These are phyloP conservation scores for Byasa hedistus DNA, from an alignment of 2,888 invertebrate species.

Conservation along the genomic window DNA sequence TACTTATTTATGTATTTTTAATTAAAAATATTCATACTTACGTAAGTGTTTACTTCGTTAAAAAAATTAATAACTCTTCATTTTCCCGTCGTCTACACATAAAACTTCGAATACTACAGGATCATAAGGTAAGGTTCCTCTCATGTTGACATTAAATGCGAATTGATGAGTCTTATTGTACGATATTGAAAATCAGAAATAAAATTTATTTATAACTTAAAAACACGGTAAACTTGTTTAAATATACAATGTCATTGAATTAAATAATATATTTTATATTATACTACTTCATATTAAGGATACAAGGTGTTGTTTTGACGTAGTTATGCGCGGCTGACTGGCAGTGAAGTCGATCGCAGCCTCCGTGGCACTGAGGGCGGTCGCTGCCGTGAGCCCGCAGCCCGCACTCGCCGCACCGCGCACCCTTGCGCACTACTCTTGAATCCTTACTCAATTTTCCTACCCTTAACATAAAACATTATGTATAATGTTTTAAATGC, in stretches of 20 bases:
- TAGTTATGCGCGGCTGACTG: slow-evolving; percentile 56
- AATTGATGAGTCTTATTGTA: slow-evolving; percentile 35
- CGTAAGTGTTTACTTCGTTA: slow-evolving; percentile 16
- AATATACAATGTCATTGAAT: neutral
- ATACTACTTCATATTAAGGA: slow-evolving; percentile 39
- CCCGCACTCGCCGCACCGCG: slow-evolving; percentile 38
- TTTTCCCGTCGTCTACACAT: slow-evolving; percentile 5
- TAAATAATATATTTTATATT: slow-evolving; percentile 1
- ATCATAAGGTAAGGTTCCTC: slow-evolving; percentile 46
- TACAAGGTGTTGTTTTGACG: slow-evolving; percentile 55
- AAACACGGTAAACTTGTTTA: neutral
- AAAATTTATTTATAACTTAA: slow-evolving; percentile 1
- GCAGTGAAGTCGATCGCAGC: slow-evolving; percentile 70
- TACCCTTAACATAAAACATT: slow-evolving; percentile 40
- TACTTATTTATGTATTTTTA: slow-evolving; percentile 1
- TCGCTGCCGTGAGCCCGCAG: slow-evolving; percentile 34
- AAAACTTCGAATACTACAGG: slow-evolving; percentile 33
- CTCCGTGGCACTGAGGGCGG: slow-evolving; percentile 75
- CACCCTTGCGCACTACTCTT: slow-evolving; percentile 47
- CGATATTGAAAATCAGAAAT: neutral
- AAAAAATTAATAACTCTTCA: slow-evolving; percentile 1
- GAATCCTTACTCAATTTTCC: slow-evolving; percentile 71
- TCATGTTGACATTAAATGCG: slow-evolving; percentile 45
- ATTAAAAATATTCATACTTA: slow-evolving; percentile 14
- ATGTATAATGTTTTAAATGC: neutral